Conservation (phyloP, 2,113 vertebrate species). For the Sylvietta virens region DNA sequence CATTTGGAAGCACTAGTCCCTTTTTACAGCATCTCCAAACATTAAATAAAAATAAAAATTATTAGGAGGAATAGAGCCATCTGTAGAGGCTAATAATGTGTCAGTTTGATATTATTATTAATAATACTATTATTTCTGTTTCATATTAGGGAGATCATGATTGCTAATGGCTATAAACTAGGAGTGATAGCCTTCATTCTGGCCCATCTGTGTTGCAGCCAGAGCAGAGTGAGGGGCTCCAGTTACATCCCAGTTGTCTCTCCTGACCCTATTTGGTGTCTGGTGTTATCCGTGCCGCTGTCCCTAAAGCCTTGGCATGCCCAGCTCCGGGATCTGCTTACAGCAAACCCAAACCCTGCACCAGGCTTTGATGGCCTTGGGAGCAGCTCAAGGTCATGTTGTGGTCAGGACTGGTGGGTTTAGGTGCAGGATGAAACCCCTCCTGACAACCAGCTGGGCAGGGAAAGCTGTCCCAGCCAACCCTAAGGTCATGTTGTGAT, state of each 20-base stretch:
- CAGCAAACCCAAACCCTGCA: background rate
- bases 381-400: background rate
- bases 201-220: conserved; percentile 41
- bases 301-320: background rate
- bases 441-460: background rate
- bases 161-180: conserved; percentile 55
- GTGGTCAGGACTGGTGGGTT: background rate
- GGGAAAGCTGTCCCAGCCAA: background rate
- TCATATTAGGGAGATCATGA: conserved; percentile 45
- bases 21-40: conserved; percentile 76
- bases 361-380: background rate
- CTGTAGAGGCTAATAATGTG: conserved; percentile 56
- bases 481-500: background rate
- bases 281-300: background rate
- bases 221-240: background rate
- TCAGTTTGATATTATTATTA: conserved; percentile 64
- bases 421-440: accelerated
- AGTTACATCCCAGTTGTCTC: conserved; percentile 29
- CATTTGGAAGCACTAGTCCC: conserved; percentile 75
- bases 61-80: conserved; percentile 65
- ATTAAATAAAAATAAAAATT: conserved; percentile 81
- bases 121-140: conserved; percentile 67
- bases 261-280: background rate
- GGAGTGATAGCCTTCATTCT: conserved; percentile 59
- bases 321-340: background rate